Conservation (phyloP, 1,140 invertebrate species). For the Trinorchestia longiramus region DNA sequence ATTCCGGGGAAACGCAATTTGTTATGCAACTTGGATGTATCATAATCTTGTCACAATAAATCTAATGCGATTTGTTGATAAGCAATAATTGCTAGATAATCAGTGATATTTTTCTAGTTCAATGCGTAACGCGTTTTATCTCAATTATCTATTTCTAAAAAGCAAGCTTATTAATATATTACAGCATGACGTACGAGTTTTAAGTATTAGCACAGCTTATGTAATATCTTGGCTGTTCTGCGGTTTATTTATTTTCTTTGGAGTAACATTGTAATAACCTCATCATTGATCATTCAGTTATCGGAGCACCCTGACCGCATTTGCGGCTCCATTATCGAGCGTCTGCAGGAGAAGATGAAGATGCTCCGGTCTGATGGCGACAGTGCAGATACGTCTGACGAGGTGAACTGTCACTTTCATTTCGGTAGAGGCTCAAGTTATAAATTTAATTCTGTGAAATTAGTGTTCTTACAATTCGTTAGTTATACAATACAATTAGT, state of each 20-base stretch:
- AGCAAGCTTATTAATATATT: too few relatives aligned
- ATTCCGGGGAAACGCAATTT: too few relatives aligned
- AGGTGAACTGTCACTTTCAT: neutral
- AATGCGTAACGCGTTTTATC: neutral
- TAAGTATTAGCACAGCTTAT: neutral
- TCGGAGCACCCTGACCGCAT: conserved; percentile 73
- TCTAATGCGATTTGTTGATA: neutral
- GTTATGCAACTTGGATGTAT: too few relatives aligned
- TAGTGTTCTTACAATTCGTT: too few relatives aligned
- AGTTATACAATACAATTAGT: too few relatives aligned
- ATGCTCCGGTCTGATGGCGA: neutral
- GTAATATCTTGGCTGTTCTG: too few relatives aligned
- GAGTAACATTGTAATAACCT: neutral
- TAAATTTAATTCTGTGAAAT: neutral
- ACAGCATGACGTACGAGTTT: too few relatives aligned
- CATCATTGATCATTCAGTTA: conserved; percentile 67
- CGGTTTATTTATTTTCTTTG: too few relatives aligned
- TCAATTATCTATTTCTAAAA: too few relatives aligned
- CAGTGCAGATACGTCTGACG: neutral
- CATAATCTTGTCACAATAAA: neutral
- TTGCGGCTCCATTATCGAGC: conserved; percentile 69
- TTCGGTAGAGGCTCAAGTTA: neutral
- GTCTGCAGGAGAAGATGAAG: conserved; percentile 50
- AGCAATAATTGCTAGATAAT: neutral
- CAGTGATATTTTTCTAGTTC: neutral